Base-by-base conservation (phyloP, 2,113 vertebrate species). In the Festucalex cinctus region DNA sequence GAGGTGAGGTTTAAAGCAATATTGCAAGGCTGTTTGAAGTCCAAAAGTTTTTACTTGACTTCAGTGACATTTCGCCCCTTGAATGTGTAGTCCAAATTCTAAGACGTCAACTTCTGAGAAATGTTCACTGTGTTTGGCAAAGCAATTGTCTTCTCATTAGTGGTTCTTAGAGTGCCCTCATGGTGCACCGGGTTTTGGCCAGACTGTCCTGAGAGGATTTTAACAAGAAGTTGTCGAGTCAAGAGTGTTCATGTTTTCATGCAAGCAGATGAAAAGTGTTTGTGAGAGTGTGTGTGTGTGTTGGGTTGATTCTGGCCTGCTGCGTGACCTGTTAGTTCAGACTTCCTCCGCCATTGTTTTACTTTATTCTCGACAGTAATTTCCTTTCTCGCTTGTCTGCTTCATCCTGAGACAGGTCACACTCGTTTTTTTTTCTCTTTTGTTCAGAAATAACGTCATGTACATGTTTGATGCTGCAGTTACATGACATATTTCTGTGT, bases 301-400 rank as follows among this genome's bases (percentile, higher is more conserved):
- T n/a, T n/a, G n/a, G n/a, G n/a, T n/a, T n/a, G 76, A 13, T 69
- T 66, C 61, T 44, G 48, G 57, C 66, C 56, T 71, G 61, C 67
- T 76, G 74, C 54, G 35, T 77, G 79, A 74, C 78, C 73, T 26
- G 57, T 74, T 85, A 73, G 73, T 85, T 80, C 69, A 78, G 59
- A 74, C 78, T 60, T 86, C 75, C 75, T 73, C 48, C 51, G 84
- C 86, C 69, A 83, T 87, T 89, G 83, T 88, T 86, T 61, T 69
- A 28, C 46, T 72, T 60, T 68, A 65, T 74, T 16, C 63, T 58
- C 65, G 24, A n/a, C 71, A 66, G 56, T 79, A 65, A 82, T 86
- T 88, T 87, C 76, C 78, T 85, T 77, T 83, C 65, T 70, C 63
- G 74, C 80, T 82, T 77, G 61, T 66, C 70, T 70, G 65, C 71